Evolutionary conservation across 2,113 vertebrate genomes (phyloP).

Genomic region (Heterotis niloticus): DNA sequence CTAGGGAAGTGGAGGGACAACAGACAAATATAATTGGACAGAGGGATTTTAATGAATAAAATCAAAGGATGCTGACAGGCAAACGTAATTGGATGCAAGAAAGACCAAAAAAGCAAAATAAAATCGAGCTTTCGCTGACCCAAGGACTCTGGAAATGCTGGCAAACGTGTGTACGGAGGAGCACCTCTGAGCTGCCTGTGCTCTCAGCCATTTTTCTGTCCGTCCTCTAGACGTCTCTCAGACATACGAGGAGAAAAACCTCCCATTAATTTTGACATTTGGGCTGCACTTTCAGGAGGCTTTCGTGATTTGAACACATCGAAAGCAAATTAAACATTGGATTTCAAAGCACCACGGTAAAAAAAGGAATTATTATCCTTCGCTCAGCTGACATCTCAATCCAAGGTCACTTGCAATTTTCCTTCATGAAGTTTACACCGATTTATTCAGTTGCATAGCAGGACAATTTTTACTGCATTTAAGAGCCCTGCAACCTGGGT

Average conservation of each 20-base stretch:
- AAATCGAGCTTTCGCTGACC: conserved; percentile 13
- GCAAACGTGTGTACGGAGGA: neutral
- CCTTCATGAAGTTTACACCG: too few relatives aligned
- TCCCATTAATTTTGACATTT: neutral
- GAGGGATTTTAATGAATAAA: neutral
- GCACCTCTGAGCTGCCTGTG: neutral
- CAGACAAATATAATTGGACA: neutral
- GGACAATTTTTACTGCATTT: too few relatives aligned
- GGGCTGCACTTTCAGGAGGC: too few relatives aligned
- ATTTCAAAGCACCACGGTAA: too few relatives aligned
- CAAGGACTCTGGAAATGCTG: neutral
- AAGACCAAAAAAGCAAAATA: neutral
- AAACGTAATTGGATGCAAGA: neutral
- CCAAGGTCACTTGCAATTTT: too few relatives aligned
- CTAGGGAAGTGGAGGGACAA: too few relatives aligned
- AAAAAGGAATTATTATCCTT: too few relatives aligned
- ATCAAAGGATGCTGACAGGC: neutral
- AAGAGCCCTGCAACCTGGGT: too few relatives aligned
- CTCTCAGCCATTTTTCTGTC: neutral
- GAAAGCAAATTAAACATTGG: too few relatives aligned
- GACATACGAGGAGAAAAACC: neutral
- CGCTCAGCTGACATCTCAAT: too few relatives aligned
- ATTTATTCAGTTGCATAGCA: too few relatives aligned
- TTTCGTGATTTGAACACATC: too few relatives aligned
- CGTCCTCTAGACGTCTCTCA: neutral